These are phyloP conservation scores for Stigmatopora nigra DNA, from an alignment of 2,113 vertebrate genomes.

Conservation along the genomic window DNA sequence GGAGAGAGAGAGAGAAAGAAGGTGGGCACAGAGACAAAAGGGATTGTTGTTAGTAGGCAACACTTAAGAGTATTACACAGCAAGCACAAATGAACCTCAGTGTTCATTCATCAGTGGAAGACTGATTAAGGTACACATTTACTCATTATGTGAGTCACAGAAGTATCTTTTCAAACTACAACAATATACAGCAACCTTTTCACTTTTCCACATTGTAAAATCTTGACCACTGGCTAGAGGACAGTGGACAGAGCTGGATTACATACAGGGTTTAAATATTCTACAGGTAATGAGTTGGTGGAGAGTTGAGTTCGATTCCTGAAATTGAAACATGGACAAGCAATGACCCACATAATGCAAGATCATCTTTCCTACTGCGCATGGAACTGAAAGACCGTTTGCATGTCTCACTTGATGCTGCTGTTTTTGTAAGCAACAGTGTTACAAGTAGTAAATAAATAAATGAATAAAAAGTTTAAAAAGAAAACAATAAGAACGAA, in stretches of 20 bases:
- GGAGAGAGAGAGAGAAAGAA: slow-evolving; percentile 4
- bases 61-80: slow-evolving; percentile 17
- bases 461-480: no score
- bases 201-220: not conserved
- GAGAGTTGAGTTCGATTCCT: slow-evolving; percentile 4
- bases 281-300: slow-evolving; percentile 23
- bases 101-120: slow-evolving; percentile 12
- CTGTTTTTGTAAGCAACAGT: not conserved
- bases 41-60: slow-evolving; percentile 39
- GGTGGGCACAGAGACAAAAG: slow-evolving; percentile 32
- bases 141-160: slow-evolving; percentile 12
- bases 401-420: not conserved
- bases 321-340: not conserved
- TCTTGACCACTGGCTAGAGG: slow-evolving; percentile 9
- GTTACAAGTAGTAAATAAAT: not conserved
- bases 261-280: slow-evolving; percentile 32
- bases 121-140: slow-evolving; percentile 8
- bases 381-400: not conserved
- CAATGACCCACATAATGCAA: not conserved
- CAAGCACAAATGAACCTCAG: slow-evolving; percentile 24
- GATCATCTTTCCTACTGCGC: not conserved
- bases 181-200: slow-evolving; percentile 4
- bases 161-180: slow-evolving; percentile 14
- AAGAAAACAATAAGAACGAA: not conserved
- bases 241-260: slow-evolving; percentile 18